Evolutionary conservation across 2,888 invertebrate genomes (phyloP), one percentile per base, ranked within the genome.

Genomic region (Cheilosia variabilis): DNA sequence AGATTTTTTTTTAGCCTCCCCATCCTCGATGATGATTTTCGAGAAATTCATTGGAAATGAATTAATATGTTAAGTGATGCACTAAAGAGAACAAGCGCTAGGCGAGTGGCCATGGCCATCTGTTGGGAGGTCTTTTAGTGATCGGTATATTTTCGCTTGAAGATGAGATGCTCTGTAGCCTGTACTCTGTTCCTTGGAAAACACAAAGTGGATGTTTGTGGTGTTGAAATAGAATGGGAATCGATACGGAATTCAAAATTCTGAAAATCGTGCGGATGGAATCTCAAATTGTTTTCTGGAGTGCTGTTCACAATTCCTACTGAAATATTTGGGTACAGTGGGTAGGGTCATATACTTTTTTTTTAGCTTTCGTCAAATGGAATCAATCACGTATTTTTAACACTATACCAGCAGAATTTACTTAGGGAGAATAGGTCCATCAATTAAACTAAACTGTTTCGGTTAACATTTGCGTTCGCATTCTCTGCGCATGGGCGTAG

Each of bases 21-120:
- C 34, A 47, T 58, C 37, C 45, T 75, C 71, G 66, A 66, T 78
- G 75, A 80, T 69, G 79, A 60, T 84, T 75, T 52, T 80, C 63
- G 71, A 68, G 24, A 73, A 76, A 77, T 86, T 86, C 86, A 81
- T 86, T 80, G 86, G 86, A 86, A 86, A 81, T 68, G 86, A 86
- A 86, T 86, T 86, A 86, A 72, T 86, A 65, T 77, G 86, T 72
- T 81, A 76, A 86, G 86, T 86, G 76, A 72, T 71, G 71, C 43
- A 27, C 79, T 69, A 53, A 75, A 45, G 65, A 71, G 58, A n/a
- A 41, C 37, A 55, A 31, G 50, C 31, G 45, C 31, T 19, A 3
- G 65, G 31, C 37, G 37, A 47, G 65, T 37, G 13, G 13, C 37
- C 63, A 68, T 50, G 75, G 65, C 76, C 63, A 63, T 62, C 47